phyloP scores from a whole-genome alignment of 2,113 vertebrate genomes.

The Psettodes erumei region DNA sequence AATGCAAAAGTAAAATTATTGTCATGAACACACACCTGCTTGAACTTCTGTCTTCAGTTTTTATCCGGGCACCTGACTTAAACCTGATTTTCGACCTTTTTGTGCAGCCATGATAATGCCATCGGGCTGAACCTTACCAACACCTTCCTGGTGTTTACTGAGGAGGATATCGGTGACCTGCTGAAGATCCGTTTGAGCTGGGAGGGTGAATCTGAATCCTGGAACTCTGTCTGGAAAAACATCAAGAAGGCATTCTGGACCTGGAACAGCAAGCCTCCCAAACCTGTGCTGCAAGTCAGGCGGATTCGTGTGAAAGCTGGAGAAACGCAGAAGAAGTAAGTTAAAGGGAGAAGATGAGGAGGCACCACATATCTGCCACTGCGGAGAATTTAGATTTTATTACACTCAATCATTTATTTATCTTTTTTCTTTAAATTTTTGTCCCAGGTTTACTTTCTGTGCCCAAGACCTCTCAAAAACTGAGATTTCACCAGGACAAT shows the following conservation, averaged over 20 bases:
- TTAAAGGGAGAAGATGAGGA: neutral
- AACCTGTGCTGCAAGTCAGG: constrained; percentile 85
- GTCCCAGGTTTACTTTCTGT: constrained; percentile 90
- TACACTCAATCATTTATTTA: neutral
- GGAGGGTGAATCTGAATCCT: constrained; percentile 84
- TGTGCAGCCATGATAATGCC: constrained; percentile 49
- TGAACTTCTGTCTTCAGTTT: neutral
- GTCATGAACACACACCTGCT: neutral
- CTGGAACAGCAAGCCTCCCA: constrained; percentile 43
- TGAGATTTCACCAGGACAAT: constrained; percentile 87
- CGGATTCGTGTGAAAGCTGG: constrained; percentile 94
- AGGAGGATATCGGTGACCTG: constrained; percentile 94
- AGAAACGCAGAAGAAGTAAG: constrained; percentile 94
- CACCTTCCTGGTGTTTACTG: constrained; percentile 94
- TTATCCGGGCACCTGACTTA: neutral
- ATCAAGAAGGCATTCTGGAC: constrained; percentile 82
- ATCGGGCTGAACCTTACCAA: constrained; percentile 90
- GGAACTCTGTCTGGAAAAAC: constrained; percentile 85
- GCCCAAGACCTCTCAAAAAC: constrained; percentile 81
- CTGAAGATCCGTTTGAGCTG: constrained; percentile 91
- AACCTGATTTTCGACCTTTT: neutral
- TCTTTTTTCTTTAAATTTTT: neutral
- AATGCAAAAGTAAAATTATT: neutral
- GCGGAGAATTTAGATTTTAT: neutral
- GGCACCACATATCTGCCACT: accelerated